Conservation (phyloP, 23 tunicate species). For the Trididemnum nubilum region DNA sequence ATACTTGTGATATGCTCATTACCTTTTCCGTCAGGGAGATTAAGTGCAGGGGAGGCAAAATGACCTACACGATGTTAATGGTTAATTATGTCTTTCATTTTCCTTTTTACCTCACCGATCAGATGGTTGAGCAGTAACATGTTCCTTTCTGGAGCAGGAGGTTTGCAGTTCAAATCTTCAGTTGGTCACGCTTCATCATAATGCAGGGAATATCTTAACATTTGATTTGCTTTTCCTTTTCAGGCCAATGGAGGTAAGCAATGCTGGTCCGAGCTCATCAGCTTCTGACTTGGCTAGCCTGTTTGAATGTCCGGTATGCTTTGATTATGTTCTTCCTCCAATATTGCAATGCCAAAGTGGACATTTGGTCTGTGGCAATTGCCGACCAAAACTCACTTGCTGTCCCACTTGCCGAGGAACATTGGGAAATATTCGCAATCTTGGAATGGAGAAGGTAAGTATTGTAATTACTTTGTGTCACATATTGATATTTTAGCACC, state of each 20-base stretch:
- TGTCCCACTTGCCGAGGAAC: slow-evolving; percentile 98
- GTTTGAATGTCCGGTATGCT: slow-evolving; percentile 99
- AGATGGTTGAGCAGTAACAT: too few species aligned
- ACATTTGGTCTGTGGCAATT: slow-evolving; percentile 88
- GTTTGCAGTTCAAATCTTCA: too few species aligned
- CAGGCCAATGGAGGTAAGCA: slow-evolving; percentile 38
- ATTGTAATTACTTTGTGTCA: neutral
- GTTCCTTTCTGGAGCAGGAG: too few species aligned
- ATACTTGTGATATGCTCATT: too few species aligned
- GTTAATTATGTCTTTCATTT: too few species aligned
- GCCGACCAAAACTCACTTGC: slow-evolving; percentile 90
- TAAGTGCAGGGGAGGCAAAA: too few species aligned
- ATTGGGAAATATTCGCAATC: slow-evolving; percentile 83
- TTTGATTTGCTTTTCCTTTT: neutral
- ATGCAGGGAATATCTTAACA: too few species aligned
- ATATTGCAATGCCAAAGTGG: slow-evolving; percentile 98
- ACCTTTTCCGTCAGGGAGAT: too few species aligned
- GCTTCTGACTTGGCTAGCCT: slow-evolving; percentile 83
- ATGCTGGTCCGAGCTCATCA: slow-evolving; percentile 16
- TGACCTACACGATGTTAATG: too few species aligned
- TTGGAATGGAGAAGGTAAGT: slow-evolving; percentile 95
- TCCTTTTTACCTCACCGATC: too few species aligned
- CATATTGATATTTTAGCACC: neutral
- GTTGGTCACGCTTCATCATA: too few species aligned
- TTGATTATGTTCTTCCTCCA: slow-evolving; percentile 98